Evolutionary conservation across 1,140 invertebrate species (phyloP).

Genomic region (Bursaphelenchus mucronatus): DNA sequence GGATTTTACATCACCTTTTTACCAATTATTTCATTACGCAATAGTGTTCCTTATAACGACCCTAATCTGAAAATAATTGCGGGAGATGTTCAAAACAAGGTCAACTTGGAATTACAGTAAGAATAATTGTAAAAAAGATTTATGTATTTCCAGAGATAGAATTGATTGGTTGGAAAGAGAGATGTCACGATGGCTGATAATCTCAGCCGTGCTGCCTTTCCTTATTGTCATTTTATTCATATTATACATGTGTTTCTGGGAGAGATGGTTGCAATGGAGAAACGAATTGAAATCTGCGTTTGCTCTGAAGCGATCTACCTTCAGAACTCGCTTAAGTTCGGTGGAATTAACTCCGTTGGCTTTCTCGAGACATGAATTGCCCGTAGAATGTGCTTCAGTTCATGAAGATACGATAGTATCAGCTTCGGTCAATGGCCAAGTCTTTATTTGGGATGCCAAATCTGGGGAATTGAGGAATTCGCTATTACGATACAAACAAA

Average conservation of each 20-base stretch:
- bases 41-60: slow-evolving; percentile 25
- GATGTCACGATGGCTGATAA: slow-evolving; percentile 40
- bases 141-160: slow-evolving; percentile 33
- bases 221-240: slow-evolving; percentile 46
- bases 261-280: slow-evolving; percentile 32
- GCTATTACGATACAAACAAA: slow-evolving; percentile 4
- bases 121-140: slow-evolving; percentile 17
- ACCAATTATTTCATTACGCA: slow-evolving; percentile 46
- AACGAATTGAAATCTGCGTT: too few relatives aligned
- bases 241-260: slow-evolving; percentile 52
- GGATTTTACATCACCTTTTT: slow-evolving; percentile 53
- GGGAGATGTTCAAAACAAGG: background rate
- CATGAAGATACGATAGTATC: slow-evolving; percentile 24
- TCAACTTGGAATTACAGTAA: background rate
- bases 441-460: slow-evolving; percentile 29
- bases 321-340: background rate
- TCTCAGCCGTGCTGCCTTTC: slow-evolving; percentile 40
- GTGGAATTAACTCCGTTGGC: slow-evolving; percentile 33
- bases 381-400: slow-evolving; percentile 26
- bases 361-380: slow-evolving; percentile 27
- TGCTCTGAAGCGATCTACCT: too few relatives aligned
- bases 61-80: background rate
- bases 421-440: slow-evolving; percentile 14
- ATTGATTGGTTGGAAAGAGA: slow-evolving; percentile 51
- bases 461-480: slow-evolving; percentile 30